Evolutionary conservation across 2,797 vertebrate species (phyloP), one percentile per base, ranked within the genome.

Genomic region (Pogoniulus pusillus): DNA sequence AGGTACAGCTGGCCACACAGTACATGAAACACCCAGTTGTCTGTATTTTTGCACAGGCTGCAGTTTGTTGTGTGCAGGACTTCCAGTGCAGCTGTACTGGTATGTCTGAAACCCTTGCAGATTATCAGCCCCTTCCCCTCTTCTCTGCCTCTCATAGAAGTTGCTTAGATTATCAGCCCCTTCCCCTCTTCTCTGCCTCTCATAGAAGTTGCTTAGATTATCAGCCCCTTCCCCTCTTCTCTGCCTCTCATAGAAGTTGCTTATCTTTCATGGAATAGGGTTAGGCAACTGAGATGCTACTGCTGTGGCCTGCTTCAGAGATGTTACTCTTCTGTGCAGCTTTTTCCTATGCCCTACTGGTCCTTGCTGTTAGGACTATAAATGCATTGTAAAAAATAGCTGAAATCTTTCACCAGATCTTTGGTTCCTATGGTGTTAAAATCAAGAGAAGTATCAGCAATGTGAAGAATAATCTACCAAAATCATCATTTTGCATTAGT

Each of bases 301-400:
- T 76, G 0, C 9, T 23, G 32, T 26, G 35, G 26, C 9, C 4
- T 10, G 64, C 19, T 53, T 41, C 41, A 76, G 73, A 66, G 30
- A 29, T 41, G 5, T 5, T 71, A 10, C 16, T 51, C 35, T 65
- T 85, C 59, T 60, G 23, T 32, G 15, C 15, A 43, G 24, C 22
- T 19, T 77, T 53, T 51, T 7, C 12, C n/a, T 30, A 1, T 6
- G 6, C 14, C 19, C 13, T 54, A 20, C 22, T 77, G 12, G 18
- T 76, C 26, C 4, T 32, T 63, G 49, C 22, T 37, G 4, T 68
- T 26, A 60, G 37, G 22, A 2, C 39, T 55, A 9, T 49, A 53
- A 37, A 59, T 12, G 1, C 12, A 9, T 16, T 55, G 37, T 0
- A 6, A 0, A 0, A 4, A 57, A 68, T 30, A 30, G 11, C 15